A percentile compares a stretch with the other conserved stretches of the same genome.
These are phyloP conservation scores for Sturmia bella DNA, from an alignment of 2,888 invertebrate species.

Conservation along the genomic window DNA sequence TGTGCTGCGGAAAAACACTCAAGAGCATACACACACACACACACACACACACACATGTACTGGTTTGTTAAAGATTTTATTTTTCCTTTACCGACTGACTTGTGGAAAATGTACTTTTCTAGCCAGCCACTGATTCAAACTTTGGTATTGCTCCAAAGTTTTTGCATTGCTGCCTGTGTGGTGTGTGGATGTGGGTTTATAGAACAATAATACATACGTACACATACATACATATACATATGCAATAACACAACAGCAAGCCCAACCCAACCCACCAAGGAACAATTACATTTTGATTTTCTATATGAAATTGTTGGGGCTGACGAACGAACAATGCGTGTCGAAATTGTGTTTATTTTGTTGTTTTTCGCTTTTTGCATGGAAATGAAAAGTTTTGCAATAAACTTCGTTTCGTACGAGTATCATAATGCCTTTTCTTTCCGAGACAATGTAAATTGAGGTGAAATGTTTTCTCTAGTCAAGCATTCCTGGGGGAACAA, in stretches of 20 bases:
- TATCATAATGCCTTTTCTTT: background rate
- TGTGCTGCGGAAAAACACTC: background rate
- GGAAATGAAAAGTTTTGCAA: background rate
- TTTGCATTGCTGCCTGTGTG: background rate
- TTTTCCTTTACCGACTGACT: background rate
- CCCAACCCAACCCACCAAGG: background rate
- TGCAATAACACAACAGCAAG: too few species aligned
- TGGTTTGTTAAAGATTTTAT: slow-evolving; percentile 10
- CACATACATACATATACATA: too few species aligned
- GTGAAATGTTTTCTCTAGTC: slow-evolving; percentile 22
- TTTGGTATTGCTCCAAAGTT: background rate
- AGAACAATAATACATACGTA: slow-evolving; percentile 22
- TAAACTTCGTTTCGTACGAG: background rate
- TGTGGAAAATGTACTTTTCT: background rate
- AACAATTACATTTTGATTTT: slow-evolving; percentile 53
- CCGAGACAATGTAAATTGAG: slow-evolving; percentile 46
- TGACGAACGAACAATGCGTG: slow-evolving; percentile 44
- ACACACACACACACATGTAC: background rate
- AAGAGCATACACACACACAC: background rate
- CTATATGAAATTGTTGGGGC: slow-evolving; percentile 33
- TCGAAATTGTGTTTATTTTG: slow-evolving; percentile 24
- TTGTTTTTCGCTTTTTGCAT: background rate
- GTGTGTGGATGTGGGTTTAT: slow-evolving; percentile 17
- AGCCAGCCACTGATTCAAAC: background rate
- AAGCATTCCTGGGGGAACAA: slow-evolving; percentile 51